Evolutionary conservation across 35 echinoderm and acorn worm genomes (phyloP), one percentile per base, ranked within the genome.

Genomic region (Ophioderma brevispina): DNA sequence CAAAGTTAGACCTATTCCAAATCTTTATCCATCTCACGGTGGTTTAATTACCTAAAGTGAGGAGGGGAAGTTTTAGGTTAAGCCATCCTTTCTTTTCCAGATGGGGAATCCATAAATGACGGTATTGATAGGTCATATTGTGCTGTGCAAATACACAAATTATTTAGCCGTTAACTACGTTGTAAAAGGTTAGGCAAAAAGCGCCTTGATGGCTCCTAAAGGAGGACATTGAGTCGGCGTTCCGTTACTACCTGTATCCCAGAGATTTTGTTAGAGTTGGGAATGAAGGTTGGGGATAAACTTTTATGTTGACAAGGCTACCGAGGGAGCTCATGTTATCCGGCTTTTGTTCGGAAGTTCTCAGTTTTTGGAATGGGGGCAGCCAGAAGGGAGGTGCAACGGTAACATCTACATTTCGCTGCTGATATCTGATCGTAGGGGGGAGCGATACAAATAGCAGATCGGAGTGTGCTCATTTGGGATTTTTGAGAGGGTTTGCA

Each of bases 81-180:
- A 90, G 81, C 21, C 88, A 82, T 2, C 88, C 81, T 90, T 13
- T 87, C 85, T 0, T 87, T 38, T 78, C 85, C 85, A 37, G 0
- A 76, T 4, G 85, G 37, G 17, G 64, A 31, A 14, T 87, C 85
- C 28, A 39, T 87, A 40, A 87, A 76, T 87, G 75, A 87, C 41
- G 64, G 64, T 13, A 87, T 87, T 30, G 31, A 28, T 31, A 59
- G 32, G 5, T 64, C 77, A 33, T 1, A 32, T 1, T 87, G 85
- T 43, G 37, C 4, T 11, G 85, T 87, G 78, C 6, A 5, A 76
- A 40, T 87, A 77, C 37, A 78, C 28, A 13, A 87, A 31, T 14
- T 87, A n/a, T n/a, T n/a, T n/a, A 39, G 85, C 59, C 8, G 63
- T 87, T 3, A n/a, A 43, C 35, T 33, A 6, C 78, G 19, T 36